phyloP scores from a whole-genome alignment of 1,140 invertebrate species.

The Drosophila kurseongensis region DNA sequence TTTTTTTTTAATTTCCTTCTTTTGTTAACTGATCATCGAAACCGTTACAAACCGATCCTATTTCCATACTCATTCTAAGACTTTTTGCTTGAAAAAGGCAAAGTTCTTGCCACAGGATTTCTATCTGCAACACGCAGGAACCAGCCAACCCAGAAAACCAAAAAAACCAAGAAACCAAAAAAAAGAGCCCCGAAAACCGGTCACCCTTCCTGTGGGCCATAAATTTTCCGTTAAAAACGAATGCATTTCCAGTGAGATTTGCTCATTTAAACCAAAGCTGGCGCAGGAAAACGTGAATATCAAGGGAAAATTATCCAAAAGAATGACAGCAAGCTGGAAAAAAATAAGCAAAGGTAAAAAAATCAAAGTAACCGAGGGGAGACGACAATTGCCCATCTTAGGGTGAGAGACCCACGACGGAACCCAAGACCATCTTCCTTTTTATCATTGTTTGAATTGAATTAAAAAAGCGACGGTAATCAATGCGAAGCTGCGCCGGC shows the following conservation, averaged over 20 bases:
- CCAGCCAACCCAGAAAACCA: conserved; percentile 36
- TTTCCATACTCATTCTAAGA: conserved; percentile 41
- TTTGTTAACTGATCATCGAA: not conserved
- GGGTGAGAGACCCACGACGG: conserved; percentile 25
- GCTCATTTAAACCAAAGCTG: conserved; percentile 80
- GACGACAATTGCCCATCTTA: conserved; percentile 79
- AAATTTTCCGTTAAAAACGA: conserved; percentile 82
- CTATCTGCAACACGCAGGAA: conserved; percentile 77
- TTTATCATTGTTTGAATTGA: conserved; percentile 80
- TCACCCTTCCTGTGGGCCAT: conserved; percentile 60
- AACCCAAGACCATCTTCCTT: conserved; percentile 48
- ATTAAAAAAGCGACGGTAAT: conserved; percentile 82
- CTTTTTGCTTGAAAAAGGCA: conserved; percentile 3
- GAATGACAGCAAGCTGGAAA: not conserved
- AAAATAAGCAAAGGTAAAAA: conserved; percentile 11
- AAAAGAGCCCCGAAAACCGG: conserved; percentile 15
- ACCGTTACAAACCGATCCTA: conserved; percentile 48
- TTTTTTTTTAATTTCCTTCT: not conserved
- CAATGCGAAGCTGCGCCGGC: conserved; percentile 73
- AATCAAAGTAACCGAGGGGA: conserved; percentile 20
- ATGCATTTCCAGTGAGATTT: conserved; percentile 66
- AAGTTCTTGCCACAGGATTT: conserved; percentile 46
- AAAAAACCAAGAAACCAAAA: conserved; percentile 11
- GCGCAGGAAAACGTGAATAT: conserved; percentile 53
- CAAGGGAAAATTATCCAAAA: conserved; percentile 45